Base-by-base conservation (phyloP, 2,113 vertebrate species). In the Emydocephalus ijimae region DNA sequence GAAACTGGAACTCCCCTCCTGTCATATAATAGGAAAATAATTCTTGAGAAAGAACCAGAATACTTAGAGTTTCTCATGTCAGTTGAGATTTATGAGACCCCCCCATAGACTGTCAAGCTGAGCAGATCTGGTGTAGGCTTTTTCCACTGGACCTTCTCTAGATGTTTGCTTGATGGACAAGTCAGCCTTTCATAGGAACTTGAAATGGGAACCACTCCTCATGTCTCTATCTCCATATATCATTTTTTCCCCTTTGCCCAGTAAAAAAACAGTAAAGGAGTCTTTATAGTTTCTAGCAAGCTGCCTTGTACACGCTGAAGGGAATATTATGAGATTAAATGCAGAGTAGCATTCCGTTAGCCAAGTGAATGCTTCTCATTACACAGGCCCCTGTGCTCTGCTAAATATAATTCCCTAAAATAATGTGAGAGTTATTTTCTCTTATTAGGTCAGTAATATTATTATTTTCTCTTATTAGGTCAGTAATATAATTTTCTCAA, bases 241-340 rank as follows among this genome's bases (percentile, higher is more conserved):
- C 96, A 97, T 97, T 92, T 91, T 93, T 87, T 90, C 95, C 6
- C 34, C 7, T 96, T 95, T 95, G 91, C 95, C 74, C 94, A 95
- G 95, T 91, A 94, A 94, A 97, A 97, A 50, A 97, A 92, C 92
- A 97, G 96, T 95, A 93, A 94, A 96, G 94, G 95, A 96, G 95
- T 96, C 96, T 95, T 97, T 96, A 95, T 95, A 81, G 96, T 97
- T 97, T 96, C 97, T 95, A 96, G 95, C 96, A 96, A 96, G 96
- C 96, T 98, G 95, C 96, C 96, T 97, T 97, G 92, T 96, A 95
- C 88, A 95, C 96, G 96, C 97, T 95, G 93, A 97, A 98, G 97
- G 97, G 97, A 98, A 97, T 97, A 97, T 97, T 97, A 96, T 95
- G 96, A 97, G 96, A 97, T 97, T 97, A 97, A 97, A 97, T 97